Percentiles rank a stretch among this genome's conserved stretches.
phyloP scores from a whole-genome alignment of 1,140 invertebrate species.

The Penaeus vannamei region DNA sequence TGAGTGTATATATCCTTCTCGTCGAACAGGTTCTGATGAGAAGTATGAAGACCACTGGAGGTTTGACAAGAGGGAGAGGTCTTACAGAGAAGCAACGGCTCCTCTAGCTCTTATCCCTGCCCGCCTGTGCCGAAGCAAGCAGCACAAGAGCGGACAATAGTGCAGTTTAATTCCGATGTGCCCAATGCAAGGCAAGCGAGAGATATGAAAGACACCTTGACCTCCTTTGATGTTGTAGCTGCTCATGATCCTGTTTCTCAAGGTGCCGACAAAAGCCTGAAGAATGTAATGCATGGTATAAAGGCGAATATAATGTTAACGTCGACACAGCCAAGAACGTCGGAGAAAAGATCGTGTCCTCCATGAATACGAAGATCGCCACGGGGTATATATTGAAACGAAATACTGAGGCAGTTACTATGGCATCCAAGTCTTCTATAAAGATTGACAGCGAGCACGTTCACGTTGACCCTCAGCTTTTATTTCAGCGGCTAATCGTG shows the following conservation, averaged over 20 bases:
- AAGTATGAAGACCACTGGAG: slow-evolving; percentile 68
- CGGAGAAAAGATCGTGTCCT: no score
- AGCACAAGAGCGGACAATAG: slow-evolving; percentile 66
- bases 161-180: slow-evolving; percentile 43
- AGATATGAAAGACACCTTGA: slow-evolving; percentile 30
- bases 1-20: neutral
- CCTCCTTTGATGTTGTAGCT: neutral
- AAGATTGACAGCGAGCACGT: neutral
- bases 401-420: neutral
- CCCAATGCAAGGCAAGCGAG: neutral
- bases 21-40: slow-evolving; percentile 69
- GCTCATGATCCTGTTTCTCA: neutral
- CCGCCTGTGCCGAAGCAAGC: slow-evolving; percentile 64
- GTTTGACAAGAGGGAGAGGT: slow-evolving; percentile 66
- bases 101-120: slow-evolving; percentile 67
- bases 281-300: no score
- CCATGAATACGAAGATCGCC: slow-evolving; percentile 40
- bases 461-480: neutral
- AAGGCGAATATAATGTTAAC: no score
- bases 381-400: slow-evolving; percentile 25
- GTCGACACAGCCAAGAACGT: no score
- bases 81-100: slow-evolving; percentile 67
- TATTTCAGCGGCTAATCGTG: slow-evolving; percentile 24
- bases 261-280: no score
- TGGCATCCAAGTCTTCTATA: neutral